Percentiles rank a stretch among this genome's conserved stretches.
Conservation (phyloP, 2,888 invertebrate species). For the Brachylomia viminalis region DNA sequence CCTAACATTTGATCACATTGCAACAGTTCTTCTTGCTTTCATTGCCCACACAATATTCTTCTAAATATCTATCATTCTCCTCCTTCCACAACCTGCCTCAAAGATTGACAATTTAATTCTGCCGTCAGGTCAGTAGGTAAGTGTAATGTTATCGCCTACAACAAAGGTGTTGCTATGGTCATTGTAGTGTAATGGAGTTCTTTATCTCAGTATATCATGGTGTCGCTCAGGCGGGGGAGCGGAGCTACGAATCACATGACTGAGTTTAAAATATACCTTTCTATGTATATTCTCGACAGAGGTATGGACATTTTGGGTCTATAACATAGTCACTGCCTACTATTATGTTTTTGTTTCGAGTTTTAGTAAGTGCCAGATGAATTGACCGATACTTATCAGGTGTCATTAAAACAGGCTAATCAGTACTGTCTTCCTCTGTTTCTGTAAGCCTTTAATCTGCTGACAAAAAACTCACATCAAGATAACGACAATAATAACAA, state of each 20-base stretch:
- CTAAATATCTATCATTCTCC: not conserved
- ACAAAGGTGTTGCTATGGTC: slow-evolving; percentile 76
- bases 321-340: not conserved
- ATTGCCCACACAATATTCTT: too few species aligned
- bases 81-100: not conserved
- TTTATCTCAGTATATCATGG: slow-evolving; percentile 79
- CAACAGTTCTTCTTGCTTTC: too few species aligned
- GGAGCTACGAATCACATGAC: slow-evolving; percentile 56
- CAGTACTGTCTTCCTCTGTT: not conserved
- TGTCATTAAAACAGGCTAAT: too few species aligned
- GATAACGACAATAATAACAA: not conserved
- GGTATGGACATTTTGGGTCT: too few species aligned
- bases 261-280: slow-evolving; percentile 10
- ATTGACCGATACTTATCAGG: not conserved
- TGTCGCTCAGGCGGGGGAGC: slow-evolving; percentile 65
- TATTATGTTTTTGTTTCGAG: not conserved
- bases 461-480: not conserved
- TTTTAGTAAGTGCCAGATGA: not conserved
- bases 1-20: not conserved
- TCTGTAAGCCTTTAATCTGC: not conserved
- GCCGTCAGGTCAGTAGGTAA: slow-evolving; percentile 24
- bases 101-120: slow-evolving; percentile 21
- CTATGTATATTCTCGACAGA: not conserved
- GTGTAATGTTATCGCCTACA: slow-evolving; percentile 35
- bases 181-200: slow-evolving; percentile 77